phyloP scores from a whole-genome alignment of 2,888 invertebrate species.

The Deilephila elpenor region DNA sequence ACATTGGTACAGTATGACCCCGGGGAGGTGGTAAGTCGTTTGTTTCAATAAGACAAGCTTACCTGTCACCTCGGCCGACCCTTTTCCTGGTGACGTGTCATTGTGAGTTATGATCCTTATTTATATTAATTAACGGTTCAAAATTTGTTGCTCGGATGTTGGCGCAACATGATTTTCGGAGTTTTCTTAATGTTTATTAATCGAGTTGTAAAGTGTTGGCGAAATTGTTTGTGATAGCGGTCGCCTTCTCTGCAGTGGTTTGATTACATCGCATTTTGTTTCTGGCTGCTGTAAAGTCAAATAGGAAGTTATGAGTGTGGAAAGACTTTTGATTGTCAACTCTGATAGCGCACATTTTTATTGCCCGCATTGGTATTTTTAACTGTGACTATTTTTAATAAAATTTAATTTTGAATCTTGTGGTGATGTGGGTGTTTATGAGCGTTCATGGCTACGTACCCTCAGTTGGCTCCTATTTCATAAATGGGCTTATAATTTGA shows the following conservation, averaged over 20 bases:
- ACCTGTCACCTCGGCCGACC: slow-evolving; percentile 56
- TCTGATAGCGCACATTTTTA: too few relatives aligned
- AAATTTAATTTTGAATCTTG: too few relatives aligned
- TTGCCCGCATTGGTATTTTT: too few relatives aligned
- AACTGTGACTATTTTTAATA: too few relatives aligned
- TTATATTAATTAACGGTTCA: slow-evolving; percentile 59
- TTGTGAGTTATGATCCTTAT: slow-evolving; percentile 61
- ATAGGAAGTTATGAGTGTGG: neutral
- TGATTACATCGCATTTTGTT: neutral
- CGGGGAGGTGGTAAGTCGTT: slow-evolving; percentile 57
- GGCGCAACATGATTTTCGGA: neutral
- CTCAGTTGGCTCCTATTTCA: too few relatives aligned
- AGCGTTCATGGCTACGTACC: too few relatives aligned
- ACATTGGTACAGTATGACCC: slow-evolving; percentile 8
- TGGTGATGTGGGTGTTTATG: too few relatives aligned
- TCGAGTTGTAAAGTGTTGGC: neutral
- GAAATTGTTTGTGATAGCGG: neutral
- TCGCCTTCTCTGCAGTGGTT: too few relatives aligned
- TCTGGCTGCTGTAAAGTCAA: neutral
- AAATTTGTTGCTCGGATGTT: slow-evolving; percentile 43
- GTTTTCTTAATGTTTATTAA: slow-evolving; percentile 1
- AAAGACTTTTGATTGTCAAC: neutral
- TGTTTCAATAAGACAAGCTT: slow-evolving; percentile 66
- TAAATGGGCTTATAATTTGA: too few relatives aligned
- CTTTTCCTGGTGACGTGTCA: slow-evolving; percentile 50